These are phyloP conservation scores for Drosophila robusta DNA, from an alignment of 2,888 invertebrate species.

Conservation along the genomic window DNA sequence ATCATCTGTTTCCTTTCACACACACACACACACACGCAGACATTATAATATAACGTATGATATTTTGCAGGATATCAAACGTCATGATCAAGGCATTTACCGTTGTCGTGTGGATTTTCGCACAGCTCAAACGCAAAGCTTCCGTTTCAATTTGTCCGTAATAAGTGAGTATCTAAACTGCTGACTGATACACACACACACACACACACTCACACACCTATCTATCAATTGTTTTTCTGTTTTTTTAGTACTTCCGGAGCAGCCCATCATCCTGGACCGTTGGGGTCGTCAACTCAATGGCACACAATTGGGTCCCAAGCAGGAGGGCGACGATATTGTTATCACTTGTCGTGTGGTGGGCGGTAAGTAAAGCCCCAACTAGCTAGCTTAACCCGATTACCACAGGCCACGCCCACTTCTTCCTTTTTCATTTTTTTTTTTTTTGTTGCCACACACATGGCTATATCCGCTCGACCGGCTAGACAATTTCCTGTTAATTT, in stretches of 20 bases:
- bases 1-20: conserved; percentile 62
- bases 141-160: conserved; percentile 95
- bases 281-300: conserved; percentile 93
- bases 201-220: conserved; percentile 1
- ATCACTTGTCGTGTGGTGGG: conserved; percentile 95
- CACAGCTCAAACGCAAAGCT: conserved; percentile 95
- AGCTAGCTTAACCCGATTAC: conserved; percentile 58
- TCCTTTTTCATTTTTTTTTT: neutral
- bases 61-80: conserved; percentile 89
- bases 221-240: conserved; percentile 22
- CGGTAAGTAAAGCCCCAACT: conserved; percentile 87
- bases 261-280: conserved; percentile 93
- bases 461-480: conserved; percentile 73
- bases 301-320: conserved; percentile 92
- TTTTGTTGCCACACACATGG: conserved; percentile 41
- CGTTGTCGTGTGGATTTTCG: conserved; percentile 95
- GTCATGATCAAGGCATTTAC: conserved; percentile 95
- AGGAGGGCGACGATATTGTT: conserved; percentile 93
- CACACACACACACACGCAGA: conserved; percentile 6
- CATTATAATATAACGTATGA: conserved; percentile 47
- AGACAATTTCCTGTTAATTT: conserved; percentile 83
- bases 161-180: conserved; percentile 89
- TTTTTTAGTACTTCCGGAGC: conserved; percentile 92
- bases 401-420: neutral
- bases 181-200: conserved; percentile 2